Evolutionary conservation across 2,888 invertebrate species (phyloP).

Genomic region (Eurytoma californica): DNA sequence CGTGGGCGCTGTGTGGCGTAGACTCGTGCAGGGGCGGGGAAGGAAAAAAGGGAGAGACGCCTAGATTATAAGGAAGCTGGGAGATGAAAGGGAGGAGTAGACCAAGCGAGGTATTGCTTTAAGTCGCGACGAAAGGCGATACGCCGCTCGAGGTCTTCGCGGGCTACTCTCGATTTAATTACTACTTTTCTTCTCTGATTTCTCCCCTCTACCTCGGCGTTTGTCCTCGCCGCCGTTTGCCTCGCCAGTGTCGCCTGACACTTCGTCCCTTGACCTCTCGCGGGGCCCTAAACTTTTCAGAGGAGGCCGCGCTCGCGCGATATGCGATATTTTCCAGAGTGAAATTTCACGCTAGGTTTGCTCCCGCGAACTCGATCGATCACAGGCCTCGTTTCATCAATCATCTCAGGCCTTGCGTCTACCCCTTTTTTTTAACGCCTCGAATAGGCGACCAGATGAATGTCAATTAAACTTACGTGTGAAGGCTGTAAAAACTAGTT

Average conservation of each 20-base stretch:
- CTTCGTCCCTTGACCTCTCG: too few species aligned
- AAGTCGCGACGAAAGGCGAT: constrained; percentile 68
- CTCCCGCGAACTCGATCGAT: too few species aligned
- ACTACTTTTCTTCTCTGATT: constrained; percentile 69
- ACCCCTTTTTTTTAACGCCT: not conserved
- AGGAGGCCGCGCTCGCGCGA: not conserved
- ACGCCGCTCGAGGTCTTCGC: constrained; percentile 55
- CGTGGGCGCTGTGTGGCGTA: not conserved
- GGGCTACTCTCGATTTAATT: constrained; percentile 66
- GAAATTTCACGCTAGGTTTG: not conserved
- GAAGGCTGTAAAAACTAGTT: not conserved
- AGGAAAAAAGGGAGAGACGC: not conserved
- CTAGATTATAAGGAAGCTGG: not conserved
- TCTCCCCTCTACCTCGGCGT: constrained; percentile 44
- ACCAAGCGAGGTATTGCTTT: constrained; percentile 66
- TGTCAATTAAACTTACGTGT: constrained; percentile 7
- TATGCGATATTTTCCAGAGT: not conserved
- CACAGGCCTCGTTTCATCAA: too few species aligned
- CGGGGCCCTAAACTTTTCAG: too few species aligned
- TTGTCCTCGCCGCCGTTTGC: not conserved
- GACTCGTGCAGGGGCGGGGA: not conserved
- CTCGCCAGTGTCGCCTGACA: not conserved
- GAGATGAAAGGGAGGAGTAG: constrained; percentile 31
- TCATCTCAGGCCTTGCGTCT: not conserved
- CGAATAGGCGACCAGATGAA: not conserved